Evolutionary conservation across 2,888 invertebrate genomes (phyloP).

Genomic region (Tolmerus cingulatus): DNA sequence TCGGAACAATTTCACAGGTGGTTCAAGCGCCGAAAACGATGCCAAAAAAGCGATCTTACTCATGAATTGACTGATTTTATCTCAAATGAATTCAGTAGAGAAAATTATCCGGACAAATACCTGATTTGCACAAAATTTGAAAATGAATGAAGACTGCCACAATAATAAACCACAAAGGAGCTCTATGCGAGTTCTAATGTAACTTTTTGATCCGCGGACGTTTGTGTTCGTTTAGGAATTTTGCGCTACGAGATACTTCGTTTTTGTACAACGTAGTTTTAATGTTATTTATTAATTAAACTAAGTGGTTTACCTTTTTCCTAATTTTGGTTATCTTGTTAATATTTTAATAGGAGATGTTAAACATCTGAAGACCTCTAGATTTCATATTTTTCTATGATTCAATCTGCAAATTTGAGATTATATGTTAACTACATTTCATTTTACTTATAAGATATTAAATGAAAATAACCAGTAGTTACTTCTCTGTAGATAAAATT

Average conservation of each 20-base stretch:
- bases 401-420: not conserved
- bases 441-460: too few species aligned
- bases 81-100: not conserved
- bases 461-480: too few species aligned
- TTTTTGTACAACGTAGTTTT: conserved; percentile 24
- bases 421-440: too few species aligned
- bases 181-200: not conserved
- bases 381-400: not conserved
- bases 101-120: not conserved
- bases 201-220: not conserved
- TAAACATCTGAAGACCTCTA: not conserved
- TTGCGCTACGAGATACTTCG: conserved; percentile 9
- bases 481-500: not conserved
- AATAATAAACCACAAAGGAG: not conserved
- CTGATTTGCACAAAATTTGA: not conserved
- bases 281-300: not conserved
- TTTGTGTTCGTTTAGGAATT: not conserved
- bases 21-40: conserved; percentile 55
- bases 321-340: not conserved
- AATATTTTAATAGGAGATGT: not conserved
- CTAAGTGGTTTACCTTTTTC: not conserved
- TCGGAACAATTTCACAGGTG: conserved; percentile 56
- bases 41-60: conserved; percentile 56
- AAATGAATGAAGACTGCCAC: conserved; percentile 5
- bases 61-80: conserved; percentile 40